Evolutionary conservation across 2,113 vertebrate genomes (phyloP).

Genomic region (Gymnorhina tibicen): DNA sequence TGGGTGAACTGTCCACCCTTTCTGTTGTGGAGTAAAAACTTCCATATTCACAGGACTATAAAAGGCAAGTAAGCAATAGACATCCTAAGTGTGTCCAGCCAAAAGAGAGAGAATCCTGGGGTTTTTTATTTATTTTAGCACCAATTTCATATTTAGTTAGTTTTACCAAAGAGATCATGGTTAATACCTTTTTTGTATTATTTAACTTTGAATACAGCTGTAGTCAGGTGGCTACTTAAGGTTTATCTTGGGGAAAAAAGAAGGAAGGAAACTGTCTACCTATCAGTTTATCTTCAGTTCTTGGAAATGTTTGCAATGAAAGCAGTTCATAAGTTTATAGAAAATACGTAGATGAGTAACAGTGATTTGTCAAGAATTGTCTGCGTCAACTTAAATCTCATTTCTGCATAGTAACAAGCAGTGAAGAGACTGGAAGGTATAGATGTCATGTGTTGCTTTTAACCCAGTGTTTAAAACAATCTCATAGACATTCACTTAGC

Average conservation of each 20-base stretch:
- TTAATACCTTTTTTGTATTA: not conserved
- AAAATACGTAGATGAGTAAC: not conserved
- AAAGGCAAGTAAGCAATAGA: not conserved
- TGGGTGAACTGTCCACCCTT: not conserved
- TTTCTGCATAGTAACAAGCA: not conserved
- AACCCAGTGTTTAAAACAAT: not conserved
- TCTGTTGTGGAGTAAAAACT: not conserved
- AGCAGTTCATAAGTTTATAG: not conserved
- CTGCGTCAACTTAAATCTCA: not conserved
- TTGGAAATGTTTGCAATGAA: not conserved
- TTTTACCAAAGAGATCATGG: not conserved
- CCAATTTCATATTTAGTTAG: not conserved
- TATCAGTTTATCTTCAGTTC: not conserved
- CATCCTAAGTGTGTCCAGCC: not conserved
- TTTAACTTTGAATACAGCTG: not conserved
- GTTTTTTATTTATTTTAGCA: not conserved
- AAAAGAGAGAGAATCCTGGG: not conserved
- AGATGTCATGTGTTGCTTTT: not conserved
- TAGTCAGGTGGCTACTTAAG: not conserved
- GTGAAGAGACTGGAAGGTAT: not conserved
- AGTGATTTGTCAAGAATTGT: not conserved
- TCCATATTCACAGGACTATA: not conserved
- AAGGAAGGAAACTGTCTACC: not conserved
- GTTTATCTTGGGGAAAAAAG: not conserved
- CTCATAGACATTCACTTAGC: not conserved